Conservation (phyloP, 2,797 vertebrate genomes). For the Amblyraja radiata region DNA sequence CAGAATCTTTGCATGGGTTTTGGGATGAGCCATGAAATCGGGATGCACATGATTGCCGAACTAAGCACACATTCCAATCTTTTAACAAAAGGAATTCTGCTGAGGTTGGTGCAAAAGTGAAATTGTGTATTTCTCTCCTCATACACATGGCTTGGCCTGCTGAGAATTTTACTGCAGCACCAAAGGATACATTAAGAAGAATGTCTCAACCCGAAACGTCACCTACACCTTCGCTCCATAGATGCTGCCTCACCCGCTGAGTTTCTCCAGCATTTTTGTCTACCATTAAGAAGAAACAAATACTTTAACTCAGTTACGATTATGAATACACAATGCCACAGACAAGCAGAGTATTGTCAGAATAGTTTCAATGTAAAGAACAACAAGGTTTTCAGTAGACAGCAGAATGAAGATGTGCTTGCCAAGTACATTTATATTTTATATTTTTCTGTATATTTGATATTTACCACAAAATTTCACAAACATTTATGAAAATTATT, state of each 20-base stretch:
- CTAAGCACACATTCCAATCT: background rate
- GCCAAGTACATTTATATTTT: too few species aligned
- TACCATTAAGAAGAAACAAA: background rate
- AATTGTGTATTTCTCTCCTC: background rate
- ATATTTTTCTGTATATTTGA: background rate
- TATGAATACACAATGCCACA: background rate
- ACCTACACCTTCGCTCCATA: too few species aligned
- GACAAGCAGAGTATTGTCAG: background rate
- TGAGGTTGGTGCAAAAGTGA: background rate
- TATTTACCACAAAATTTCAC: background rate
- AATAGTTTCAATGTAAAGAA: background rate
- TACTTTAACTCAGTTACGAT: background rate
- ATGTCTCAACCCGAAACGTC: too few species aligned
- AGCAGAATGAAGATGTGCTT: background rate
- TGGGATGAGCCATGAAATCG: background rate
- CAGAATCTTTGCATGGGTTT: background rate
- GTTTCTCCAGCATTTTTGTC: background rate
- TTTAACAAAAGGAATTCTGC: too few species aligned
- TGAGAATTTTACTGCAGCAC: too few species aligned
- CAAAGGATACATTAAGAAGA: background rate
- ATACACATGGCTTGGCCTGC: background rate
- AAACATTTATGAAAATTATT: background rate
- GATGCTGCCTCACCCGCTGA: too few species aligned
- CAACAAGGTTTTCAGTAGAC: background rate
- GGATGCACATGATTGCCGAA: background rate